Evolutionary conservation across 2,113 vertebrate genomes (phyloP).

Genomic region (Morone saxatilis): DNA sequence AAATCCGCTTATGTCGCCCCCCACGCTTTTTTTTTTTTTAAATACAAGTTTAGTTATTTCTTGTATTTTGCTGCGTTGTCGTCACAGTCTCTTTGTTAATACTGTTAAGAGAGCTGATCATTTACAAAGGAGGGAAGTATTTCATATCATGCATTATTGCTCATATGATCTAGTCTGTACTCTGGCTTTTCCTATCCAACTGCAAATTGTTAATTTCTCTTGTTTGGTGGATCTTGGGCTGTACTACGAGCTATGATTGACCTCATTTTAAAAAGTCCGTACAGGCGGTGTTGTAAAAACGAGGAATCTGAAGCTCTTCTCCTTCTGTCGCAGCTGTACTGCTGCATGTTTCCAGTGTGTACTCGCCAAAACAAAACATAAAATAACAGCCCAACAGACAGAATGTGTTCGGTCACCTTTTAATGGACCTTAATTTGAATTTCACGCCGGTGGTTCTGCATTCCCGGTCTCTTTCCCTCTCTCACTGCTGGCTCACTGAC

Average conservation of each 20-base stretch:
- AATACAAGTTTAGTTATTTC: constrained; percentile 55
- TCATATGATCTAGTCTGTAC: background rate
- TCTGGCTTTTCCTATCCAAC: background rate
- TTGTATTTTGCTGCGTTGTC: constrained; percentile 43
- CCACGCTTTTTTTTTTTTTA: background rate
- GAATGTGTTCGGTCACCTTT: constrained; percentile 5
- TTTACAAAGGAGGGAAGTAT: constrained; percentile 34
- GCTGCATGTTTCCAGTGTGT: background rate
- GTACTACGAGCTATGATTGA: background rate
- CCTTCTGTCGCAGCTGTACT: background rate
- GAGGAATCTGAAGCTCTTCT: background rate
- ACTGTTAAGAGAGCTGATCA: constrained; percentile 39
- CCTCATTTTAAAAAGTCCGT: constrained; percentile 3
- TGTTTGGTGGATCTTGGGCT: background rate
- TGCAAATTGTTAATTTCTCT: background rate
- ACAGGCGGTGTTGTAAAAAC: background rate
- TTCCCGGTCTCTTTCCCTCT: background rate
- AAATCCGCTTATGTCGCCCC: constrained; percentile 78
- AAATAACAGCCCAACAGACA: background rate
- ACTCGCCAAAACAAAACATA: background rate
- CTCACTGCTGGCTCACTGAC: background rate
- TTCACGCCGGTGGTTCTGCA: constrained; percentile 9
- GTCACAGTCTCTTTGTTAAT: constrained; percentile 41
- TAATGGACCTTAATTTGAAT: constrained; percentile 7
- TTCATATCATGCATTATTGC: constrained; percentile 20